Evolutionary conservation across 2,888 invertebrate species (phyloP).

Genomic region (Drosophila acutilabella): DNA sequence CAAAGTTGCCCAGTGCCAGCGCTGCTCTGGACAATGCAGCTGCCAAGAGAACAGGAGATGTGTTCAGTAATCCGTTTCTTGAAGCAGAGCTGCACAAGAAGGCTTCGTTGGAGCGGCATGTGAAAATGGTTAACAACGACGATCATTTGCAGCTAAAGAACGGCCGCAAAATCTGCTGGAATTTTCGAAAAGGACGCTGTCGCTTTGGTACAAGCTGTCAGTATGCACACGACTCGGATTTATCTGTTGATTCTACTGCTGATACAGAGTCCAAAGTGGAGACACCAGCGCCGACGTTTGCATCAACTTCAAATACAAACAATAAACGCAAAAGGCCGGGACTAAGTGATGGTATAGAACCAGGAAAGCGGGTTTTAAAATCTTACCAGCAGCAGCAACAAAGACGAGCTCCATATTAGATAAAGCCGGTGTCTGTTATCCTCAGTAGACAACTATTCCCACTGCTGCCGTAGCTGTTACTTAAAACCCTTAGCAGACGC

Average conservation of each 20-base stretch:
- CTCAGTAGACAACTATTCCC: slow-evolving; percentile 62
- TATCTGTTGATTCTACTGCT: slow-evolving; percentile 77
- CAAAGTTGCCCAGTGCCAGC: slow-evolving; percentile 82
- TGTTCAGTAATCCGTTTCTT: slow-evolving; percentile 94
- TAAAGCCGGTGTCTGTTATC: slow-evolving; percentile 63
- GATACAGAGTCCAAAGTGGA: slow-evolving; percentile 20
- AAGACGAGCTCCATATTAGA: slow-evolving; percentile 77
- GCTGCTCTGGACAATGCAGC: slow-evolving; percentile 60
- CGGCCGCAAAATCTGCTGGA: slow-evolving; percentile 96
- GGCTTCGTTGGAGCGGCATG: slow-evolving; percentile 95
- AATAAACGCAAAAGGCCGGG: slow-evolving; percentile 91
- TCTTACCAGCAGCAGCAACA: slow-evolving; percentile 88
- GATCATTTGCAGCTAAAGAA: slow-evolving; percentile 92
- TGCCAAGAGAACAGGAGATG: slow-evolving; percentile 83
- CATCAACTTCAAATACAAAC: background rate
- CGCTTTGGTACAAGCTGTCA: slow-evolving; percentile 96
- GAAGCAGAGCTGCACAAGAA: slow-evolving; percentile 94
- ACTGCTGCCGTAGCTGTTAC: slow-evolving; percentile 64
- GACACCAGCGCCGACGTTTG: slow-evolving; percentile 19
- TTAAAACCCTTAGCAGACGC: slow-evolving; percentile 59
- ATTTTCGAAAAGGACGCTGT: slow-evolving; percentile 95
- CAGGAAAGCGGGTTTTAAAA: slow-evolving; percentile 94
- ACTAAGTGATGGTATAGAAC: slow-evolving; percentile 90
- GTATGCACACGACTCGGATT: slow-evolving; percentile 95
- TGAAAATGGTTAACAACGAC: slow-evolving; percentile 93